Evolutionary conservation across 2,113 vertebrate genomes (phyloP).

Genomic region (Pogona vitticeps): DNA sequence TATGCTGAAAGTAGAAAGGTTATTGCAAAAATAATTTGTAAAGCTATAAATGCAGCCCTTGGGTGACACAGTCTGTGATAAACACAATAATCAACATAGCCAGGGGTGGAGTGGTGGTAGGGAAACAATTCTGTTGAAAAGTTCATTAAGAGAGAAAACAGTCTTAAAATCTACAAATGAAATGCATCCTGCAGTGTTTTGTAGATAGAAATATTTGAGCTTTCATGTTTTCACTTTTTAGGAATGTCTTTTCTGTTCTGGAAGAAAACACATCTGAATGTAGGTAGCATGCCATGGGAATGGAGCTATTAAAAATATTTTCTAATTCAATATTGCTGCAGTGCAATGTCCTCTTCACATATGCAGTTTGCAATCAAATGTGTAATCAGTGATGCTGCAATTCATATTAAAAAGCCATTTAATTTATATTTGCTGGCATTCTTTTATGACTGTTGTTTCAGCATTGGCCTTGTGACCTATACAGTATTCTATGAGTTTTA

Average conservation of each 20-base stretch:
- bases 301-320: background rate
- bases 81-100: slow-evolving; percentile 18
- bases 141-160: slow-evolving; percentile 15
- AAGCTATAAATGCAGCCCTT: background rate
- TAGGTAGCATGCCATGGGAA: background rate
- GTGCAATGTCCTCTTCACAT: background rate
- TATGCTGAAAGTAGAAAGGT: background rate
- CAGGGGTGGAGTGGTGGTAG: background rate
- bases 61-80: slow-evolving; percentile 5
- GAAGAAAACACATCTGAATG: background rate
- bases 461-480: slow-evolving; percentile 7
- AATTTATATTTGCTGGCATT: slow-evolving; percentile 28
- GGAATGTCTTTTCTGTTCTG: background rate
- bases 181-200: background rate
- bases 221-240: background rate
- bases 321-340: background rate
- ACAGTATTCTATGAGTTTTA: background rate
- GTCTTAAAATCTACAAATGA: slow-evolving; percentile 1
- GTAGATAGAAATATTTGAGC: background rate
- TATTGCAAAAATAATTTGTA: slow-evolving; percentile 19
- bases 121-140: background rate
- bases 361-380: too few relatives aligned
- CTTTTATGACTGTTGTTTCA: slow-evolving; percentile 24
- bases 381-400: background rate
- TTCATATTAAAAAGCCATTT: slow-evolving; percentile 4